A percentile compares a stretch with the other conserved stretches of the same genome.
phyloP scores from a whole-genome alignment of 1,140 invertebrate species.

The Drosophila ercepeae region DNA sequence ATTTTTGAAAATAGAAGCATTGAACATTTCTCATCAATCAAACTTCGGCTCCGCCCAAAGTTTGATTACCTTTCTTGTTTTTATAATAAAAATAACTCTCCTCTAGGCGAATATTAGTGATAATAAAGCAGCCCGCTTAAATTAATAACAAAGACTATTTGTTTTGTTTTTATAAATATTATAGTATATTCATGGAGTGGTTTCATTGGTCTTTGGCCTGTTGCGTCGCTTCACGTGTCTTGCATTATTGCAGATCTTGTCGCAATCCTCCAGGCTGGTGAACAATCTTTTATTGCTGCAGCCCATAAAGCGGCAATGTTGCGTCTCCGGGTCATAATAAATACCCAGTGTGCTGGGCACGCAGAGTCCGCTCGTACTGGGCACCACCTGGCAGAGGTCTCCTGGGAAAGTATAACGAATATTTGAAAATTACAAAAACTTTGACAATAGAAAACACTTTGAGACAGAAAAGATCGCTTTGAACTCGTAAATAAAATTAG shows the following conservation, averaged over 20 bases:
- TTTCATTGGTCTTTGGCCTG: conserved; percentile 59
- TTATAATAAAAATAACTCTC: background rate
- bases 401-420: conserved; percentile 23
- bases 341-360: conserved; percentile 67
- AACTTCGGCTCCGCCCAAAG: too few species aligned
- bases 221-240: conserved; percentile 58
- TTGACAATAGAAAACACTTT: background rate
- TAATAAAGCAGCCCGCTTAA: background rate
- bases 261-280: conserved; percentile 64
- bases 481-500: too few species aligned
- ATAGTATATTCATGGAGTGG: conserved; percentile 56
- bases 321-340: conserved; percentile 67
- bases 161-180: conserved; percentile 12
- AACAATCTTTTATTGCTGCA: conserved; percentile 69
- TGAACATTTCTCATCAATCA: too few species aligned
- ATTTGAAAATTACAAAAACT: background rate
- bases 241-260: conserved; percentile 74
- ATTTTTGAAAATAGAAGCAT: too few species aligned
- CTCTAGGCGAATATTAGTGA: background rate
- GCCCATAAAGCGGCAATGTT: conserved; percentile 67
- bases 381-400: conserved; percentile 65
- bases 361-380: conserved; percentile 63
- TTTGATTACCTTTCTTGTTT: background rate
- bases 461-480: background rate
- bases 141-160: conserved; percentile 32